Percentiles rank a stretch among this genome's conserved stretches.
These are phyloP conservation scores for Silvanus unidentatus DNA, from an alignment of 2,888 invertebrate species.

Conservation along the genomic window DNA sequence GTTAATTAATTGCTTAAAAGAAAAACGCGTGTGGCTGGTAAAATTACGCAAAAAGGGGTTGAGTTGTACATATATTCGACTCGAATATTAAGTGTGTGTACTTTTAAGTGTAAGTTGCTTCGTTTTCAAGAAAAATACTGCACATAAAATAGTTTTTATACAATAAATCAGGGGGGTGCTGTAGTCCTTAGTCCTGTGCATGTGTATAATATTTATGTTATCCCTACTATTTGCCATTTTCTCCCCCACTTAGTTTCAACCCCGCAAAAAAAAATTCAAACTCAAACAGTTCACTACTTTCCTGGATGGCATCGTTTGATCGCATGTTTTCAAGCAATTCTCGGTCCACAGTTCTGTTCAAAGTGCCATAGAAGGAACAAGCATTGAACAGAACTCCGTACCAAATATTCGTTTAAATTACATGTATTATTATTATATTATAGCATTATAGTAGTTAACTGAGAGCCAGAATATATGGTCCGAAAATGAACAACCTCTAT, in stretches of 20 bases:
- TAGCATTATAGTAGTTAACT: background rate
- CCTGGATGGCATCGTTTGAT: constrained; percentile 15
- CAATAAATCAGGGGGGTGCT: no score
- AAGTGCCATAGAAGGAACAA: constrained; percentile 16
- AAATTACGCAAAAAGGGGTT: no score
- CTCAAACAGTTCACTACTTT: constrained; percentile 9
- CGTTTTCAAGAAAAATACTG: no score
- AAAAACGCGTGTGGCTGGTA: no score
- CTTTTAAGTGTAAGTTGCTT: no score
- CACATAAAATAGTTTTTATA: no score
- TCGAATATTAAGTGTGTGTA: no score
- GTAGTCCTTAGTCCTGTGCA: no score
- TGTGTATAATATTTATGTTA: background rate
- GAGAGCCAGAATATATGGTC: constrained; percentile 1
- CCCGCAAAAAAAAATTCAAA: constrained; percentile 3
- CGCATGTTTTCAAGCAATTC: constrained; percentile 3
- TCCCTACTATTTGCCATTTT: constrained; percentile 6
- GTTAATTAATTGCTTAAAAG: no score
- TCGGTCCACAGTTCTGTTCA: constrained; percentile 19
- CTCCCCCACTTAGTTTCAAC: constrained; percentile 3
- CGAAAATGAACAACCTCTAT: constrained; percentile 1
- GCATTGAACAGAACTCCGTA: constrained; percentile 5
- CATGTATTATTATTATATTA: background rate
- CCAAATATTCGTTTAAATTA: constrained; percentile 3
- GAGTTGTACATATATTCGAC: no score